These are phyloP conservation scores for Masnerella sp. DNA, from an alignment of 2,888 invertebrate species.

Conservation along the genomic window DNA sequence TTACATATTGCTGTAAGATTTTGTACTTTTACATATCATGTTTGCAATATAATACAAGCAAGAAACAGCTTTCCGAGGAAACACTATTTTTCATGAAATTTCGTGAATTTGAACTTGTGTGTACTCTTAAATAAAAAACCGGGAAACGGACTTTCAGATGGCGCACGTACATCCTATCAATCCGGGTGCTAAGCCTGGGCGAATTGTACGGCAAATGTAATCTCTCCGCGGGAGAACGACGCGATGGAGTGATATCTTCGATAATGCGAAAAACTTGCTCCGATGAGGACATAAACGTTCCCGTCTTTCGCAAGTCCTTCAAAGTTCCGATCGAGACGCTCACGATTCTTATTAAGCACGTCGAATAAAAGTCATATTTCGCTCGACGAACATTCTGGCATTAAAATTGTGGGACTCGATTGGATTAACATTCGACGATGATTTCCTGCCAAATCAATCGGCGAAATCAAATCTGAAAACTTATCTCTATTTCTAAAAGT, in stretches of 20 bases:
- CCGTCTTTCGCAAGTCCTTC: slow-evolving; percentile 41
- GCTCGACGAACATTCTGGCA: background rate
- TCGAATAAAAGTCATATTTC: slow-evolving; percentile 49
- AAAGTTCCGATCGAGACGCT: slow-evolving; percentile 31
- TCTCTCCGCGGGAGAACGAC: slow-evolving; percentile 92
- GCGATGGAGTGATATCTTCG: slow-evolving; percentile 89
- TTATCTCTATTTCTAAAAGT: too few relatives aligned
- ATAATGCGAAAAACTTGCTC: slow-evolving; percentile 88
- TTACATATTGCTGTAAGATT: too few relatives aligned
- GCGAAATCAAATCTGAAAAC: slow-evolving; percentile 75
- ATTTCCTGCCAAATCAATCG: slow-evolving; percentile 1
- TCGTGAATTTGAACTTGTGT: too few relatives aligned
- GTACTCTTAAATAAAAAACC: too few relatives aligned
- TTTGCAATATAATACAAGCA: too few relatives aligned
- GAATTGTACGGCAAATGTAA: slow-evolving; percentile 96
- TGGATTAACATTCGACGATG: slow-evolving; percentile 23
- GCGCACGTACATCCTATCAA: slow-evolving; percentile 87
- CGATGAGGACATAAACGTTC: slow-evolving; percentile 76
- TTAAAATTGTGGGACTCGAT: slow-evolving; percentile 21
- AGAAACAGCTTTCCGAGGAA: too few relatives aligned
- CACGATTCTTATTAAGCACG: slow-evolving; percentile 54
- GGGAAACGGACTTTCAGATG: slow-evolving; percentile 81
- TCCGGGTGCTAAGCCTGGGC: slow-evolving; percentile 91
- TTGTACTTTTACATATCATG: too few relatives aligned
- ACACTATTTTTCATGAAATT: too few relatives aligned